Conservation (phyloP, 2,888 invertebrate genomes). For the Eueremaeus valkanovi region DNA sequence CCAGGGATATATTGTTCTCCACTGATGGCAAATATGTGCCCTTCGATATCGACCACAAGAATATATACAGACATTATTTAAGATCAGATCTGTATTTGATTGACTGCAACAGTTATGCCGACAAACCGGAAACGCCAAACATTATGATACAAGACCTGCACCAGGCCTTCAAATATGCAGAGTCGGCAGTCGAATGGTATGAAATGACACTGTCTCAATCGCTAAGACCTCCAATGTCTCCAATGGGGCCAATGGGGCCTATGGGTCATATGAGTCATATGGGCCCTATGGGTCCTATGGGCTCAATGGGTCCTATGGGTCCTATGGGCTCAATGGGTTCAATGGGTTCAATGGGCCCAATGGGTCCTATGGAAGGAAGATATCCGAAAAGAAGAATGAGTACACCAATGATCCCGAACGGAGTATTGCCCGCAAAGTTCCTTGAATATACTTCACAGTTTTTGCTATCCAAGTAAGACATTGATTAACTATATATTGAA, state of each 20-base stretch:
- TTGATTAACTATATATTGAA: neutral
- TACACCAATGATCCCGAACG: slow-evolving; percentile 23
- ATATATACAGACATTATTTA: slow-evolving; percentile 36
- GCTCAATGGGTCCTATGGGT: too few species aligned
- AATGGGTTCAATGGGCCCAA: too few species aligned
- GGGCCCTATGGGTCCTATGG: too few species aligned
- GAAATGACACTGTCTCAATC: neutral
- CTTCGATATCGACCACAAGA: slow-evolving; percentile 36
- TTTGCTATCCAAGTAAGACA: slow-evolving; percentile 24
- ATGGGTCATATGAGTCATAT: too few species aligned
- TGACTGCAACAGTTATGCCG: neutral
- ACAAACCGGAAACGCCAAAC: neutral
- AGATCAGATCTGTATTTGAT: slow-evolving; percentile 19
- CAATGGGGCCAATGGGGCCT: too few species aligned
- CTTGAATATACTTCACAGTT: slow-evolving; percentile 39
- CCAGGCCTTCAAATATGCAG: slow-evolving; percentile 31
- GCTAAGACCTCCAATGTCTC: too few species aligned
- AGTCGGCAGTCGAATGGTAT: slow-evolving; percentile 34
- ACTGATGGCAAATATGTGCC: slow-evolving; percentile 35
- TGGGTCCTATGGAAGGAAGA: neutral
- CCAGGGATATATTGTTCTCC: slow-evolving; percentile 38
- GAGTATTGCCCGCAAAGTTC: slow-evolving; percentile 35
- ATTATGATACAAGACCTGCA: slow-evolving; percentile 27
- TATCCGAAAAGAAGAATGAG: neutral
- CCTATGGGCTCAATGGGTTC: too few species aligned